Evolutionary conservation across 92 coral and sea anemone genomes (phyloP).

Genomic region (Metridium senile): DNA sequence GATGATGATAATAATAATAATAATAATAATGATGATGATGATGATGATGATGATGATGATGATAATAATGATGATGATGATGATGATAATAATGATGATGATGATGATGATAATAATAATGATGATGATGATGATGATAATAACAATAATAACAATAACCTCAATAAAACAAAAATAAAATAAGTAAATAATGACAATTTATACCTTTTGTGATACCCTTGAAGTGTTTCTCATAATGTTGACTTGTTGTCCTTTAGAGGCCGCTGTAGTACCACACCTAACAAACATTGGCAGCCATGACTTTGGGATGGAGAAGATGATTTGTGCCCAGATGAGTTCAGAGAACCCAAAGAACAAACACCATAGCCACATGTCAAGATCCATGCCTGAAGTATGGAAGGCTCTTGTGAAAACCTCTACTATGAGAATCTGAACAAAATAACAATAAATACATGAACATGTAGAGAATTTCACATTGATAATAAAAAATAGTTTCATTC

Average conservation of each 20-base stretch:
- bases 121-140: too few species aligned
- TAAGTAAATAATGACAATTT: not conserved
- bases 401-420: conserved; percentile 76
- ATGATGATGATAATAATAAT: too few species aligned
- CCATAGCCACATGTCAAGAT: conserved; percentile 82
- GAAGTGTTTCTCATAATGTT: conserved; percentile 65
- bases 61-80: too few species aligned
- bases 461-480: not conserved
- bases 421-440: conserved; percentile 61
- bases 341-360: conserved; percentile 81
- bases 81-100: too few species aligned
- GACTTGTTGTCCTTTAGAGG: conserved; percentile 55
- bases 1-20: too few species aligned
- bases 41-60: too few species aligned
- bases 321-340: conserved; percentile 87
- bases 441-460: conserved; percentile 65
- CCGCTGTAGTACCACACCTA: conserved; percentile 63
- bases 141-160: too few species aligned
- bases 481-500: not conserved
- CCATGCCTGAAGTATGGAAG: conserved; percentile 76
- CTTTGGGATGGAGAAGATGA: conserved; percentile 77
- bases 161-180: too few species aligned
- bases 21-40: too few species aligned
- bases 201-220: conserved; percentile 77
- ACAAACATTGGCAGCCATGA: conserved; percentile 59